Percentiles rank a stretch among this genome's conserved stretches.
These are phyloP conservation scores for Alloscopus bannaensis DNA, from an alignment of 2,888 invertebrate genomes.

Conservation along the genomic window DNA sequence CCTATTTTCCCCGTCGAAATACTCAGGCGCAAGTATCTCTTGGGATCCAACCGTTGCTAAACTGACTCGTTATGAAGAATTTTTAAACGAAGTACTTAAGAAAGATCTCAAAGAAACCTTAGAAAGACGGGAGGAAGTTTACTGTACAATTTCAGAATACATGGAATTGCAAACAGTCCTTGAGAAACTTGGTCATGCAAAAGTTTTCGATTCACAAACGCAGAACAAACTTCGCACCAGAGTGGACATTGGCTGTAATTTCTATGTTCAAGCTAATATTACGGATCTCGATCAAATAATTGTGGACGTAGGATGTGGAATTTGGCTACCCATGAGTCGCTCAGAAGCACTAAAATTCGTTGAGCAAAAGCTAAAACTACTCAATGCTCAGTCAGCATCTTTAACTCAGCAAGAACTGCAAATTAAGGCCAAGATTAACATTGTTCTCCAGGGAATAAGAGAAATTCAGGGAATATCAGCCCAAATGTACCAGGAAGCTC, in stretches of 20 bases:
- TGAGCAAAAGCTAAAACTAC: slow-evolving; percentile 81
- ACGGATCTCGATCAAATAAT: slow-evolving; percentile 81
- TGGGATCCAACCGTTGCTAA: slow-evolving; percentile 74
- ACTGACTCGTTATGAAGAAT: slow-evolving; percentile 81
- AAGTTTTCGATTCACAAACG: slow-evolving; percentile 34
- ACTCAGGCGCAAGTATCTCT: too few relatives aligned
- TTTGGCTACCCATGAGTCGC: slow-evolving; percentile 84
- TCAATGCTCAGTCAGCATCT: slow-evolving; percentile 81
- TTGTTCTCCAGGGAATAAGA: slow-evolving; percentile 83
- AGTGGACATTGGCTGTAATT: slow-evolving; percentile 89
- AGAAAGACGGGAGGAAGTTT: slow-evolving; percentile 80
- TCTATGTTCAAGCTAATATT: slow-evolving; percentile 87
- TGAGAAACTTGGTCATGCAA: slow-evolving; percentile 79
- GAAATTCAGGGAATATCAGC: slow-evolving; percentile 77
- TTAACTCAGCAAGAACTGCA: slow-evolving; percentile 82
- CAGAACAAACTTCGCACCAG: slow-evolving; percentile 81
- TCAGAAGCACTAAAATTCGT: slow-evolving; percentile 84
- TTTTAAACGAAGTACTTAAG: slow-evolving; percentile 86
- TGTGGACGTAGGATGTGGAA: slow-evolving; percentile 85
- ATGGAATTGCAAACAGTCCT: slow-evolving; percentile 84
- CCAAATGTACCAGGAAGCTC: slow-evolving; percentile 7
- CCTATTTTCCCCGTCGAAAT: too few relatives aligned
- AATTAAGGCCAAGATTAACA: slow-evolving; percentile 86
- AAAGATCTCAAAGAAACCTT: slow-evolving; percentile 81
- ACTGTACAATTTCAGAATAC: slow-evolving; percentile 83